Evolutionary conservation across 2,113 vertebrate species (phyloP).

Genomic region (Aleadryas rufinucha): DNA sequence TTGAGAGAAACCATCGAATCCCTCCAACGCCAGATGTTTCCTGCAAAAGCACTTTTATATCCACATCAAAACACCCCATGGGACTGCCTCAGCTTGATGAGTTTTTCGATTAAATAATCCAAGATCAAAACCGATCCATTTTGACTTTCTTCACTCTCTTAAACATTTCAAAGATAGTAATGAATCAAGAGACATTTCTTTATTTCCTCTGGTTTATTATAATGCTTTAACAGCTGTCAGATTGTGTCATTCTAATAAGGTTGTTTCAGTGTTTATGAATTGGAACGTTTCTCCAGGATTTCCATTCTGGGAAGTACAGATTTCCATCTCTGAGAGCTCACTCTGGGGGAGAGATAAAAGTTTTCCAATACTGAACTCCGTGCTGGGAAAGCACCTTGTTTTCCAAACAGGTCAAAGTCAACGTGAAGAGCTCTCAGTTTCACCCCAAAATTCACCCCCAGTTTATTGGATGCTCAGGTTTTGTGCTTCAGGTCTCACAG

Average conservation of each 20-base stretch:
- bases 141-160: neutral
- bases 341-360: neutral
- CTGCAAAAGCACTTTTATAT: neutral
- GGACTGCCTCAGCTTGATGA: neutral
- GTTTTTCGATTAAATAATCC: neutral
- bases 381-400: neutral
- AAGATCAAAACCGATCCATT: neutral
- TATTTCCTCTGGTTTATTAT: neutral
- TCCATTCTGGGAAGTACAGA: neutral
- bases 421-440: neutral
- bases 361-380: neutral
- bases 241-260: neutral
- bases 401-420: neutral
- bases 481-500: neutral
- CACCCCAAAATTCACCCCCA: neutral
- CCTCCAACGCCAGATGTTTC: neutral
- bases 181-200: neutral
- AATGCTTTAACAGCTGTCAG: constrained; percentile 26
- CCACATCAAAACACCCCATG: neutral
- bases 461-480: rapidly evolving
- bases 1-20: neutral
- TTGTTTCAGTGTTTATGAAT: constrained; percentile 30
- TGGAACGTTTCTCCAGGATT: constrained; percentile 3
- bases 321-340: neutral
- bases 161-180: neutral